Evolutionary conservation across 2,888 invertebrate species (phyloP).

Genomic region (Tetranychus piercei): DNA sequence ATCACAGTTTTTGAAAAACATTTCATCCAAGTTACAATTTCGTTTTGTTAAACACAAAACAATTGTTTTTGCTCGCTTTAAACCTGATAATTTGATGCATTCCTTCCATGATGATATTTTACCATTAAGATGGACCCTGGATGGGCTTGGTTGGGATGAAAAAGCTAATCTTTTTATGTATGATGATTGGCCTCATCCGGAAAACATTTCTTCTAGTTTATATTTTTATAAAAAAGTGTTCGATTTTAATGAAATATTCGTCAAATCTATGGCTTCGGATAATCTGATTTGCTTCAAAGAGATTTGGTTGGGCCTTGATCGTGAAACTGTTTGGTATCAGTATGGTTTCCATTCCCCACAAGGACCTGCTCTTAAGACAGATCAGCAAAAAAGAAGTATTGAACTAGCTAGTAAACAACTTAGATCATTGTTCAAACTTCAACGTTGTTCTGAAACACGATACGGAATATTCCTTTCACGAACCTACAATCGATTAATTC

Average conservation of each 20-base stretch:
- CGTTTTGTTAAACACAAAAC: constrained; percentile 27
- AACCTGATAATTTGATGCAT: constrained; percentile 40
- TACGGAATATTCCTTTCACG: constrained; percentile 31
- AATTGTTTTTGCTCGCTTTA: constrained; percentile 34
- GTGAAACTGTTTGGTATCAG: constrained; percentile 36
- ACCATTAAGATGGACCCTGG: constrained; percentile 33
- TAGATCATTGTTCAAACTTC: neutral
- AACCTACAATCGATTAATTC: constrained; percentile 33
- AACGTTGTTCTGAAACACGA: constrained; percentile 16
- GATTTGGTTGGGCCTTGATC: constrained; percentile 33
- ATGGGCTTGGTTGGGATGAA: neutral
- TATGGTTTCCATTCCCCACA: constrained; percentile 37
- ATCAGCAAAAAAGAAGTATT: neutral
- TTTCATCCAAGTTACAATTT: constrained; percentile 22
- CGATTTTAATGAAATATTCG: neutral
- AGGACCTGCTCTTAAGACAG: constrained; percentile 30
- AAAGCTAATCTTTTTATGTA: constrained; percentile 12
- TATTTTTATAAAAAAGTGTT: constrained; percentile 2
- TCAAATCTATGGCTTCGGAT: neutral
- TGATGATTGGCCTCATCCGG: constrained; percentile 10
- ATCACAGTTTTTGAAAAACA: neutral
- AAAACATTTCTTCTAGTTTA: neutral
- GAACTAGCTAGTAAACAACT: neutral
- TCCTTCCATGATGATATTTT: constrained; percentile 39
- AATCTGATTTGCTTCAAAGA: constrained; percentile 33